phyloP scores from a whole-genome alignment of 2,113 vertebrate genomes.

The Corythoichthys intestinalis region DNA sequence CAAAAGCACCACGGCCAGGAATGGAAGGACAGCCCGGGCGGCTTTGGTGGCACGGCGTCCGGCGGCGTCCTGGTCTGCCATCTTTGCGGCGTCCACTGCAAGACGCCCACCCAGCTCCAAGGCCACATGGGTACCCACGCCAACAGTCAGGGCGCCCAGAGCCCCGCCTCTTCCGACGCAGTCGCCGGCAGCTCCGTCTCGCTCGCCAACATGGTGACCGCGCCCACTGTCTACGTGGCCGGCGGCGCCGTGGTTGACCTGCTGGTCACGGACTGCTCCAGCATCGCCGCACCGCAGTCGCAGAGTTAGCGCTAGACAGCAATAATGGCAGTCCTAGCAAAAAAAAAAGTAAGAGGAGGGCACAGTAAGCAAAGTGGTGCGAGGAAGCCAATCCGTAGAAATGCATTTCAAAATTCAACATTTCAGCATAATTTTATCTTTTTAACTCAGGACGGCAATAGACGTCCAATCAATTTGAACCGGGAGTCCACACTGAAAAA shows the following conservation, averaged over 20 bases:
- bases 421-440: too few relatives aligned
- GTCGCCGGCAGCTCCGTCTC: slow-evolving; percentile 63
- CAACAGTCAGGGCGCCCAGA: slow-evolving; percentile 53
- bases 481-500: neutral
- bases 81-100: slow-evolving; percentile 88
- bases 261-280: slow-evolving; percentile 77
- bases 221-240: slow-evolving; percentile 68
- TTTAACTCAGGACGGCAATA: neutral
- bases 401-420: slow-evolving; percentile 6
- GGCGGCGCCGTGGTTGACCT: slow-evolving; percentile 72
- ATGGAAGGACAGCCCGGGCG: slow-evolving; percentile 77
- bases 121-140: slow-evolving; percentile 84
- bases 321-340: slow-evolving; percentile 21
- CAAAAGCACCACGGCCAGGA: slow-evolving; percentile 91
- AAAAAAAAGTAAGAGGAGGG: slow-evolving; percentile 28
- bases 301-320: slow-evolving; percentile 68
- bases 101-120: slow-evolving; percentile 89
- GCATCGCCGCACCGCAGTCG: slow-evolving; percentile 68
- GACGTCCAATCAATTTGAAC: too few relatives aligned
- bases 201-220: slow-evolving; percentile 70
- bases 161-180: slow-evolving; percentile 49
- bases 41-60: slow-evolving; percentile 71
- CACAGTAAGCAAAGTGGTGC: slow-evolving; percentile 35
- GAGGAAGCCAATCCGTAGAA: slow-evolving; percentile 38
- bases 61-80: slow-evolving; percentile 85